Evolutionary conservation across 2,888 invertebrate genomes (phyloP).

Genomic region (Melinopterus prodromus): DNA sequence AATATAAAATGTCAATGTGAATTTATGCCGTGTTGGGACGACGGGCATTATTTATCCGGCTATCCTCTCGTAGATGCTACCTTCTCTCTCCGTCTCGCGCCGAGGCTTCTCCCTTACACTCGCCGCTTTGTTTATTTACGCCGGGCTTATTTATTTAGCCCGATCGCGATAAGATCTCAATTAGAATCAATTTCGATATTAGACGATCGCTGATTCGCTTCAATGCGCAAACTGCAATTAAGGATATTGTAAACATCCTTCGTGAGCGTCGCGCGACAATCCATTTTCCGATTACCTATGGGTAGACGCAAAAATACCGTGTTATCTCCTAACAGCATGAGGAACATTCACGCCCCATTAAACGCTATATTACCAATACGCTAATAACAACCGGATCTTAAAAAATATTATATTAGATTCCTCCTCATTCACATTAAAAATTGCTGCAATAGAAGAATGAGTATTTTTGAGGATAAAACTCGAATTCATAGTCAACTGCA

Average conservation of each 20-base stretch:
- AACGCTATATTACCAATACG: too few relatives aligned
- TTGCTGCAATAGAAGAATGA: too few relatives aligned
- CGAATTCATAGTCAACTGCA: too few relatives aligned
- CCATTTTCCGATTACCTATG: neutral
- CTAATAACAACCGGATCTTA: too few relatives aligned
- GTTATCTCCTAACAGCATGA: too few relatives aligned
- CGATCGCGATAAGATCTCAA: slow-evolving; percentile 21
- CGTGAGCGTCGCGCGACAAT: neutral
- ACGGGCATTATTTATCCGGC: slow-evolving; percentile 54
- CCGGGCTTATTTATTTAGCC: slow-evolving; percentile 16
- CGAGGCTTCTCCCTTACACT: neutral
- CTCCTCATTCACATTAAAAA: too few relatives aligned
- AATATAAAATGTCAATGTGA: slow-evolving; percentile 57
- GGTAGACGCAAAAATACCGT: too few relatives aligned
- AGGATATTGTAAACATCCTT: slow-evolving; percentile 9
- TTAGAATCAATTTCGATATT: slow-evolving; percentile 20
- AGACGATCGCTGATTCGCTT: slow-evolving; percentile 11
- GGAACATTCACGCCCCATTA: too few relatives aligned
- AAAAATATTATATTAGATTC: too few relatives aligned
- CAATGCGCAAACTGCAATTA: slow-evolving; percentile 14
- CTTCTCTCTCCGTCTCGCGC: slow-evolving; percentile 10
- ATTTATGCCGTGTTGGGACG: slow-evolving; percentile 49
- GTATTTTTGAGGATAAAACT: too few relatives aligned
- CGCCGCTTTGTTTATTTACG: slow-evolving; percentile 19
- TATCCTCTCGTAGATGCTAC: slow-evolving; percentile 8